Percentiles rank a stretch among this genome's conserved stretches.
These are phyloP conservation scores for Eclectus roratus DNA, from an alignment of 2,113 vertebrate species.

Conservation along the genomic window DNA sequence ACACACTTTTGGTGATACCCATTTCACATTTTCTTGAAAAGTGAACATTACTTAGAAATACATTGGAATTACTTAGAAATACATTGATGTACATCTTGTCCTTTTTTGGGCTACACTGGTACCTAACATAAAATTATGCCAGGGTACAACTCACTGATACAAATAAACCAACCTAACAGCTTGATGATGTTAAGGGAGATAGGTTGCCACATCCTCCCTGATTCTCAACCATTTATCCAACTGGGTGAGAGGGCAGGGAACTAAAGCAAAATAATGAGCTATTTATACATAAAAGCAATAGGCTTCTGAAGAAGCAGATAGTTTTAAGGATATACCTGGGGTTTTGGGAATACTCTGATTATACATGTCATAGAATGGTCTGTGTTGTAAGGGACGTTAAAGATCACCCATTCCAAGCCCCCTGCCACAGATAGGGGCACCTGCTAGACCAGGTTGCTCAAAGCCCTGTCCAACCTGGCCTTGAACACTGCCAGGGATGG, in stretches of 20 bases:
- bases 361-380: neutral
- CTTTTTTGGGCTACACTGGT: accelerated
- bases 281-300: neutral
- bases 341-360: neutral
- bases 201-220: neutral
- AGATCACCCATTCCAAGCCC: neutral
- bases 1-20: neutral
- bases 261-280: neutral
- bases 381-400: neutral
- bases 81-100: neutral
- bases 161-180: neutral
- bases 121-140: accelerated
- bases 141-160: no score
- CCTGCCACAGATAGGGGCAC: neutral
- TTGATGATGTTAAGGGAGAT: neutral
- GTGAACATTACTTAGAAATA: neutral
- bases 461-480: neutral
- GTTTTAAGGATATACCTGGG: neutral
- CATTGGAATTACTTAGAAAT: neutral
- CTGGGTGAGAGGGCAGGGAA: neutral
- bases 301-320: neutral
- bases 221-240: neutral
- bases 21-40: neutral
- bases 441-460: neutral
- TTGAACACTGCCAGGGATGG: neutral